Evolutionary conservation across 1,140 invertebrate genomes (phyloP), one percentile per base, ranked within the genome.

Genomic region (Solenopsis invicta): DNA sequence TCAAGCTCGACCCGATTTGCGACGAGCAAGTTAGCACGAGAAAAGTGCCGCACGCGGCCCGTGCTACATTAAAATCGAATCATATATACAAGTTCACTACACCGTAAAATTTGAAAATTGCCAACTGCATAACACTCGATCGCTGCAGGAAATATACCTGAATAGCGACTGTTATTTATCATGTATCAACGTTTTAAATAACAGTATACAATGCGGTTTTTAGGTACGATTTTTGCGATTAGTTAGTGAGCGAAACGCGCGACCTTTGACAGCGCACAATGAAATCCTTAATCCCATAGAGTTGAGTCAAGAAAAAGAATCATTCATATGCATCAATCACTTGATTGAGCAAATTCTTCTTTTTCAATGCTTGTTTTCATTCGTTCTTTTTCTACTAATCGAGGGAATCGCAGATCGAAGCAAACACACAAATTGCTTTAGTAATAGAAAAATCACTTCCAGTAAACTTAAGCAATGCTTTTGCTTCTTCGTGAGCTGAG

Each of bases 61-160:
- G 29, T 80, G 64, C 45, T 59, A 50, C 37, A 21, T 82, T 77
- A 86, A 78, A 88, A 90, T 86, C 34, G 64, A 48, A 29, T 64
- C 81, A 88, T 87, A 71, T 87, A 52, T 84, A 91, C 56, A 91
- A 86, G 66, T 84, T 86, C 29, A 62, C 24, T 87, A 85, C 21
- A 69, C 56, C 67, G 75, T 90, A 91, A 92, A 91, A 88, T 90
- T 89, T 91, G 64, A 88, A 92, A 90, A 88, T 29, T 81, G 66
- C 54, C 87, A 89, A 89, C 80, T 91, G 81, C 62, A 52, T 77
- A 92, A 91, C 90, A 91, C 76, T 91, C 64, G 71, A 82, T 75
- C 89, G 67, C 77, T 37, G 52, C 67, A 54, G 61, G 21, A 56
- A 81, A 86, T 56, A 50, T 80, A 54, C 80, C 29, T 21, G 45